Base-by-base conservation (phyloP, 2,888 invertebrate species). In the Gerris lacustris region DNA sequence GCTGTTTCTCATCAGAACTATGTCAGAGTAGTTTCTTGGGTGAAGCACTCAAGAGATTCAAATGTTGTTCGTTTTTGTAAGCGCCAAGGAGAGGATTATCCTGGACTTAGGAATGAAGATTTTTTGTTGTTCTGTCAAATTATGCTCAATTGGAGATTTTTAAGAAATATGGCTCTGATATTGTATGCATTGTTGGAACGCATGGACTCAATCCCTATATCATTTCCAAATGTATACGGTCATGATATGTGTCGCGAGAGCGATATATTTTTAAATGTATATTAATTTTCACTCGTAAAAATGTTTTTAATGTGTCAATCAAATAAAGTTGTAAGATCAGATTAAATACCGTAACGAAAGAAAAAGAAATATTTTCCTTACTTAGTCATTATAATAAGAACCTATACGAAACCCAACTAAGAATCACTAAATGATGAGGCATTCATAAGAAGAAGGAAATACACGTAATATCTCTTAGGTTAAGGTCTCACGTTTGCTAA, bases 151-250 rank as follows among this genome's bases (percentile, higher is more conserved):
- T 69, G n/a, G 69, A 67, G 18, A 70, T 72, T 43, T 69, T 73
- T 17, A 68, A 70, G 31, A 15, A 67, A 15, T 67, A 63, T 18
- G 73, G 73, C 5, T 69, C 45, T 64, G 68, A 70, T 70, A 45
- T 67, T 62, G 47, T 73, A 18, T 73, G 72, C 55, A 67, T 73
- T 45, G 73, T 72, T 63, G 63, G 67, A 6, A 68, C 68, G 9
- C 76, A 75, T 72, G 76, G 76, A 0, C 44, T 74, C 5, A 77
- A 75, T 70, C 15, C 64, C 6, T 75, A 75, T 55, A 71, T n/a
- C n/a, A 73, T 6, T 76, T 75, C 67, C 72, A 76, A 67, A 55
- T 77, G 9, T 68, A 67, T 11, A 76, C 75, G 0, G 5, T 77
- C 11, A 7, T 77, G 45, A 74, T 76, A 0, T 63, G 31, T 31